These are phyloP conservation scores for Halichoeres trimaculatus DNA, from an alignment of 2,113 vertebrate genomes.

Conservation along the genomic window DNA sequence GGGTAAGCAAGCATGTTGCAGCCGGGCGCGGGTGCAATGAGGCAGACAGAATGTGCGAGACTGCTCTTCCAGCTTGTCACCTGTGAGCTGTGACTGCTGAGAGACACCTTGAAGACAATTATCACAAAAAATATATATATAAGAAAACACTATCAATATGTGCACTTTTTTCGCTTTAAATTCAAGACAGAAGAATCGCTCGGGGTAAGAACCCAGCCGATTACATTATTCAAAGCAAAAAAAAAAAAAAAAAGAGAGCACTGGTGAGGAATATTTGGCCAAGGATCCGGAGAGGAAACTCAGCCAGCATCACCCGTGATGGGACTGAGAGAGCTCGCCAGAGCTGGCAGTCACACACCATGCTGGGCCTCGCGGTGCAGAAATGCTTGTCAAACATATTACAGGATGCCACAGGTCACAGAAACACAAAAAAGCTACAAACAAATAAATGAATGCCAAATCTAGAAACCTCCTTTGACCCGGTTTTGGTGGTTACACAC, in stretches of 20 bases:
- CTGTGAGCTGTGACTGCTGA: slow-evolving; percentile 53
- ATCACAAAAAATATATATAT: slow-evolving; percentile 21
- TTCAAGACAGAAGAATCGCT: background rate
- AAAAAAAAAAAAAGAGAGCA: slow-evolving; percentile 14
- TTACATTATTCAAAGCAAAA: slow-evolving; percentile 49
- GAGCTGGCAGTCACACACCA: slow-evolving; percentile 61
- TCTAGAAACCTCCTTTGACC: slow-evolving; percentile 48
- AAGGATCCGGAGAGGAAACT: slow-evolving; percentile 59
- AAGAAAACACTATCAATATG: slow-evolving; percentile 24
- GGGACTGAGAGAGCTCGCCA: slow-evolving; percentile 53
- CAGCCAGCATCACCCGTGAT: slow-evolving; percentile 73
- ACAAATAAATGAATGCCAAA: slow-evolving; percentile 65
- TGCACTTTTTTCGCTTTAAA: slow-evolving; percentile 14
- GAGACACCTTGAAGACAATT: slow-evolving; percentile 61
- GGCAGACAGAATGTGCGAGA: slow-evolving; percentile 67
- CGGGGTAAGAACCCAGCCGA: slow-evolving; percentile 21
- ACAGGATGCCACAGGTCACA: slow-evolving; percentile 77
- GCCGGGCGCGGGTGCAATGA: slow-evolving; percentile 78
- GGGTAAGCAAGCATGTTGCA: slow-evolving; percentile 83
- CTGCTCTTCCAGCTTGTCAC: slow-evolving; percentile 66
- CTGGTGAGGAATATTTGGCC: slow-evolving; percentile 61
- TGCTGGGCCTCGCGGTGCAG: slow-evolving; percentile 48
- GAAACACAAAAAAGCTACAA: slow-evolving; percentile 63
- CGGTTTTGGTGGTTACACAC: slow-evolving; percentile 15
- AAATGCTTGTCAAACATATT: slow-evolving; percentile 71